Base-by-base conservation (phyloP, 1,140 invertebrate genomes). In the Ditylenchus dipsaci region DNA sequence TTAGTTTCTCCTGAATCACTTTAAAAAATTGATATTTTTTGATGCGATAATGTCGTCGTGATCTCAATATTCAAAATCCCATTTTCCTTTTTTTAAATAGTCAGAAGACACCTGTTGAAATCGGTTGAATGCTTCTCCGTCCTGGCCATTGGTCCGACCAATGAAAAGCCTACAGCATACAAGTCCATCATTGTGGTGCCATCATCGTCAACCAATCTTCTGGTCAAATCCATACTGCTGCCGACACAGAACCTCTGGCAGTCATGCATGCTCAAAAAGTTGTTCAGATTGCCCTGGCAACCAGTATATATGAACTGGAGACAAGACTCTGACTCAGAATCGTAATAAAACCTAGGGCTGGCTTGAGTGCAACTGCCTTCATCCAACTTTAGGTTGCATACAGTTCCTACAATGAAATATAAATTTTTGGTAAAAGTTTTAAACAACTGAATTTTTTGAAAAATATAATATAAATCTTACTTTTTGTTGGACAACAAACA, bases 401-500 rank as follows among this genome's bases (percentile, higher is more conserved):
- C 76, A 66, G 69, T 73, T 61, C 75, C 73, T 74, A 33, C 61
- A 75, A 72, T 9, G 1, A 17, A 13, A 38, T 3, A 53, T 26
- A 17, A 53, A 17, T 45, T n/a, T 45, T 45, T n/a, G 43, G 43
- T 45, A 45, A 11, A 13, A 45, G n/a, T 45, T 45, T 11, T n/a
- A 45, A 45, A 45, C 11, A 45, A 45, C 43, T n/a, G n/a, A n/a
- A n/a, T n/a, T n/a, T n/a, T n/a, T n/a, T n/a, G n/a, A n/a, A 65
- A 27, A 11, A 38, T 7, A 1, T 5, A 56, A 66, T 17, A n/a
- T n/a, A 0, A 1, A 63, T 27, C 60, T 29, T 71, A 76, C 75
- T 26, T 63, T 78, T 78, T 1, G 76, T 76, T 26, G 77, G 74
- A 66, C 76, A 78, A 56, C 76, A 78, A 30, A 73, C 71, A 67